These are phyloP conservation scores for human DNA, from an alignment of 2,113 vertebrate species.

Conservation along the genomic window GRCh38 chr9:65737001-65737500, in stretches of 20 bases:
- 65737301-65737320: neutral
- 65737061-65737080: no score
- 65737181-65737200: no score
- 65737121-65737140: no score
- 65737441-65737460: slow-evolving; percentile 46
- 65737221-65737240: slow-evolving; percentile 45
- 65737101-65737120: no score
- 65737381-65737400: slow-evolving; percentile 68
- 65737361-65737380: neutral
- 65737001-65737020: no score
- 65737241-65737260: neutral
- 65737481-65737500: slow-evolving; percentile 95
- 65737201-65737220: neutral
- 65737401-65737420: slow-evolving; percentile 80
- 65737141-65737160: no score
- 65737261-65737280: neutral
- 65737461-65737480: slow-evolving; percentile 92
- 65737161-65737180: no score
- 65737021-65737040: no score
- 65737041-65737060: no score
- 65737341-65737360: accelerated
- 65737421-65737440: neutral
- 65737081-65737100: no score
- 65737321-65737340: neutral
- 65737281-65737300: neutral